These are phyloP conservation scores for Metopia argyrocephala DNA, from an alignment of 2,888 invertebrate species.

Conservation along the genomic window DNA sequence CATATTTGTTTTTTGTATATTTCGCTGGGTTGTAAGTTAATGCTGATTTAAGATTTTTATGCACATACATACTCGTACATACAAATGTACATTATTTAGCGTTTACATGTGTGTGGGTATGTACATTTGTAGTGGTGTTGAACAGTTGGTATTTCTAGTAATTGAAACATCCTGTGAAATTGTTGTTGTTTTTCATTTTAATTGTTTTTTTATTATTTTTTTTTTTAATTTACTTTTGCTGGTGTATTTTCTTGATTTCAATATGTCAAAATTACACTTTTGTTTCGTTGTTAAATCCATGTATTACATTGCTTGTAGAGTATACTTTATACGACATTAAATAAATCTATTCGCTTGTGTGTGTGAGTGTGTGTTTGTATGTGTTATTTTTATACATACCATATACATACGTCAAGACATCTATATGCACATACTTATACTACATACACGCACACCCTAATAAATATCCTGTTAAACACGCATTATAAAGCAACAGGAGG, in stretches of 20 bases:
- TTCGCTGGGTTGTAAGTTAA: no score
- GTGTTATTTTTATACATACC: not conserved
- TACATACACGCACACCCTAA: not conserved
- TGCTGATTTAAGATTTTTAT: no score
- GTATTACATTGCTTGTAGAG: no score
- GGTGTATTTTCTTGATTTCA: not conserved
- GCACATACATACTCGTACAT: not conserved
- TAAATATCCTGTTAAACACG: slow-evolving; percentile 35
- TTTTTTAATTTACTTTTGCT: not conserved
- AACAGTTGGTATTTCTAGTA: not conserved
- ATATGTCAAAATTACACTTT: slow-evolving; percentile 19
- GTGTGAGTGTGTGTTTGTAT: not conserved
- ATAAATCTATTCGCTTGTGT: no score
- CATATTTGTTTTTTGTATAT: no score
- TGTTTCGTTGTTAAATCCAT: not conserved
- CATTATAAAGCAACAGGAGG: slow-evolving; percentile 62
- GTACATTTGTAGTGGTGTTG: not conserved
- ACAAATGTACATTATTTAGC: not conserved
- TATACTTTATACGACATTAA: no score
- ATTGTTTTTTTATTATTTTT: not conserved
- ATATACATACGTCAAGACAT: not conserved
- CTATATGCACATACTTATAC: not conserved
- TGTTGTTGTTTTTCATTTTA: not conserved
- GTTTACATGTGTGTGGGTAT: not conserved
- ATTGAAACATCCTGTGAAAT: slow-evolving; percentile 8